Percentiles rank a stretch among this genome's conserved stretches.
Conservation (phyloP, 92 coral and sea anemone genomes). For the Parazoanthus darwini region DNA sequence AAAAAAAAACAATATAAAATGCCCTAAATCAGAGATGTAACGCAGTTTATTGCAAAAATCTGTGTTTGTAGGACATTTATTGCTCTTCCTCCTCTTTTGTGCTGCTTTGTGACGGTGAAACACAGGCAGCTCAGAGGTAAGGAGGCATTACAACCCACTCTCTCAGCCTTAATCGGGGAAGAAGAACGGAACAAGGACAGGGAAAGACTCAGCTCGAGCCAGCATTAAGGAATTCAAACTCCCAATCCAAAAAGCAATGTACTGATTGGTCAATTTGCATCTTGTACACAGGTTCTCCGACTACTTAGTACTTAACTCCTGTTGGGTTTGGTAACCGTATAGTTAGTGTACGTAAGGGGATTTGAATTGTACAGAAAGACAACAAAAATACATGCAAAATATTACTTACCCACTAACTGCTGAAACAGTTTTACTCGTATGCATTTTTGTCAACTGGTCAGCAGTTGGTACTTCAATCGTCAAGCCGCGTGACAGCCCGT, state of each 20-base stretch:
- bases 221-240: no score
- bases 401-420: constrained; percentile 65
- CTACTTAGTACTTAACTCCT: no score
- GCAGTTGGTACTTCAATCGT: constrained; percentile 56
- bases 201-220: no score
- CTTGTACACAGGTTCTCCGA: no score
- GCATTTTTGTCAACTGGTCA: constrained; percentile 47
- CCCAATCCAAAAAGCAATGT: no score
- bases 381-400: neutral
- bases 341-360: neutral
- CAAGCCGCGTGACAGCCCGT: constrained; percentile 39
- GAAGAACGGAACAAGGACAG: no score
- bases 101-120: neutral
- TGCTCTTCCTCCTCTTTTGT: constrained; percentile 12
- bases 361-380: neutral
- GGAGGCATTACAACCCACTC: neutral
- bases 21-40: neutral
- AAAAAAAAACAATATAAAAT: neutral
- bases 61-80: neutral
- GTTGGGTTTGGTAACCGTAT: no score
- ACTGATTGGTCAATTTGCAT: no score
- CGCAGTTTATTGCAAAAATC: neutral
- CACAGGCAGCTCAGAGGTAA: constrained; percentile 14
- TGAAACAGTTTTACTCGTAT: constrained; percentile 46
- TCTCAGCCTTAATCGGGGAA: no score